Conservation (phyloP, 2,888 invertebrate genomes). For the Stegana nigrithorax region DNA sequence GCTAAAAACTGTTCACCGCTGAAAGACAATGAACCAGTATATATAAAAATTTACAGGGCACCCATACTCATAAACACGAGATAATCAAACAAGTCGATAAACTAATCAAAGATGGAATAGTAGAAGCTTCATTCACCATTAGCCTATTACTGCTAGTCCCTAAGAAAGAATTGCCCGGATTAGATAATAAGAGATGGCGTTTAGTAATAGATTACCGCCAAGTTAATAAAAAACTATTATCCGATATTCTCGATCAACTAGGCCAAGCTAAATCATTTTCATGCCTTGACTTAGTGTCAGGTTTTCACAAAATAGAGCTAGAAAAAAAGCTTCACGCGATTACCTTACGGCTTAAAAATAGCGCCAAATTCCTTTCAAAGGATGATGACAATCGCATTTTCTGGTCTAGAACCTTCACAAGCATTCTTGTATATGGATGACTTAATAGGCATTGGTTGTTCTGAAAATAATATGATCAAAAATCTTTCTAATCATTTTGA, state of each 20-base stretch:
- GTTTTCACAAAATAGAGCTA: constrained; percentile 20
- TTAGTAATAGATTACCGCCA: constrained; percentile 17
- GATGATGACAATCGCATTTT: constrained; percentile 8
- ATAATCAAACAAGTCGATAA: constrained; percentile 20
- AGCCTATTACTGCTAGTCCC: neutral
- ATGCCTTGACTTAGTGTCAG: constrained; percentile 18
- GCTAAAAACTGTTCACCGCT: no score
- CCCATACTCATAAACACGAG: constrained; percentile 20
- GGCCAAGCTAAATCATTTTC: constrained; percentile 15
- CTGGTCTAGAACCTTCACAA: neutral
- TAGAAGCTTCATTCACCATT: neutral
- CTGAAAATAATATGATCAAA: constrained; percentile 12
- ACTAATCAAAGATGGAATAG: neutral
- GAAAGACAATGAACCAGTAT: no score
- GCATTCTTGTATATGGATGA: constrained; percentile 6
- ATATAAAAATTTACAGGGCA: no score
- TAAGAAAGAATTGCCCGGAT: neutral
- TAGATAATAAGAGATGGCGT: constrained; percentile 13
- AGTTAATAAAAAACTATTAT: constrained; percentile 20
- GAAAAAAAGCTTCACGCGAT: constrained; percentile 2
- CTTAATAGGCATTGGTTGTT: constrained; percentile 9
- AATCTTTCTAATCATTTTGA: constrained; percentile 4
- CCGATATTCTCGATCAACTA: constrained; percentile 19
- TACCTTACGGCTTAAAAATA: neutral
- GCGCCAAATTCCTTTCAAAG: neutral